These are phyloP conservation scores for Ephestia elutella DNA, from an alignment of 1,140 invertebrate genomes.

Conservation along the genomic window DNA sequence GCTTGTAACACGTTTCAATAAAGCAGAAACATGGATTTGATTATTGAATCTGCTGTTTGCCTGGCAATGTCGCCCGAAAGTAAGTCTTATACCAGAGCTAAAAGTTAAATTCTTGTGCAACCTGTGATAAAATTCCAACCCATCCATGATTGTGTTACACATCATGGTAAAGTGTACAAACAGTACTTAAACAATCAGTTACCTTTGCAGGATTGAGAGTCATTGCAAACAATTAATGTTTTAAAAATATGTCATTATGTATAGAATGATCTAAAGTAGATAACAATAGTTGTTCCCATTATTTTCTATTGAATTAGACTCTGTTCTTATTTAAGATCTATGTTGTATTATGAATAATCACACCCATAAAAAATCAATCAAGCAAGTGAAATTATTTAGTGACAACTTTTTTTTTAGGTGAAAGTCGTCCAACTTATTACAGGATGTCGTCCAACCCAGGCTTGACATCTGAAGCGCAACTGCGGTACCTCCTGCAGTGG, in stretches of 20 bases:
- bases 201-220: neutral
- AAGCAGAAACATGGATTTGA: conserved; percentile 39
- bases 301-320: too few species aligned
- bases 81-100: conserved; percentile 26
- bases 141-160: neutral
- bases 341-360: too few species aligned
- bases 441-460: conserved; percentile 65
- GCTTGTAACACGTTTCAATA: conserved; percentile 16
- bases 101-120: neutral
- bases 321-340: too few species aligned
- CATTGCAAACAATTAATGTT: neutral
- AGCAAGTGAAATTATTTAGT: neutral
- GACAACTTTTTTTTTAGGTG: conserved; percentile 18
- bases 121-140: conserved; percentile 1
- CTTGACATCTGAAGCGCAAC: conserved; percentile 79
- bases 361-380: too few species aligned
- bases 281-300: too few species aligned
- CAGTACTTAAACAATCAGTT: neutral
- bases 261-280: neutral
- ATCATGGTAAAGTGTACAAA: neutral
- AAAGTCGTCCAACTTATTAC: conserved; percentile 32
- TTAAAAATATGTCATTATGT: neutral
- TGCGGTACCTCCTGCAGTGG: conserved; percentile 88
- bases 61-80: conserved; percentile 45
- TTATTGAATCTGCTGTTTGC: conserved; percentile 50